phyloP scores from a whole-genome alignment of 2,888 invertebrate genomes.

The Fissipunctia ypsillon region DNA sequence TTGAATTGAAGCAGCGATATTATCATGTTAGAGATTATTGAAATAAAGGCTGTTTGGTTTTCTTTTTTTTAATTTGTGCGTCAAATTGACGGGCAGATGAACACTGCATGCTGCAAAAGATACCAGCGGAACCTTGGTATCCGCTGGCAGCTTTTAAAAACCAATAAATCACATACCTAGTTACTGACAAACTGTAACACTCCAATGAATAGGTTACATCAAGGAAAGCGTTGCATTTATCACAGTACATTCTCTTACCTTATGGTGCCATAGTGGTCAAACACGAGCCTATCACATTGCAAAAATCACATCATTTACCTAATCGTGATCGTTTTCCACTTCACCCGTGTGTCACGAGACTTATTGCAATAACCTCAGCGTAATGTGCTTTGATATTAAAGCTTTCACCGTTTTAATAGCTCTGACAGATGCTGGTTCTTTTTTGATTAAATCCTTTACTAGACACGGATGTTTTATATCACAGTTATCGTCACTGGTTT shows the following conservation, averaged over 20 bases:
- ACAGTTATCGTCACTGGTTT: slow-evolving; percentile 68
- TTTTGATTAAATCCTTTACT: slow-evolving; percentile 81
- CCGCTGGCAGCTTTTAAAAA: neutral
- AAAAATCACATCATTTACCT: neutral
- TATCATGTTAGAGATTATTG: too few species aligned
- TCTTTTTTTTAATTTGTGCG: too few species aligned
- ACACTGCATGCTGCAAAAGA: too few species aligned
- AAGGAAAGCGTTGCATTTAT: neutral
- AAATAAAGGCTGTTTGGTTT: too few species aligned
- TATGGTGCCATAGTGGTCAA: neutral
- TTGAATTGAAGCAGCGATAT: too few species aligned
- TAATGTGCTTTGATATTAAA: slow-evolving; percentile 84
- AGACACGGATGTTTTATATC: slow-evolving; percentile 73
- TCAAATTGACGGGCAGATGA: too few species aligned
- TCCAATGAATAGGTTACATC: neutral
- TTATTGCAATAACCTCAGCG: slow-evolving; percentile 78
- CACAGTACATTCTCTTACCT: neutral
- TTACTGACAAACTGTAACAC: neutral
- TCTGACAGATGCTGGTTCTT: slow-evolving; percentile 78
- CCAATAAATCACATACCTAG: neutral
- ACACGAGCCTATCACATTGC: neutral
- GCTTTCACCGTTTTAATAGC: slow-evolving; percentile 80
- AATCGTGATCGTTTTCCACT: slow-evolving; percentile 16
- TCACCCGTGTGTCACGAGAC: slow-evolving; percentile 69
- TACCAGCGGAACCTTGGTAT: too few species aligned